phyloP scores from a whole-genome alignment of 2,888 invertebrate genomes.

The Linnaemya tessellans region DNA sequence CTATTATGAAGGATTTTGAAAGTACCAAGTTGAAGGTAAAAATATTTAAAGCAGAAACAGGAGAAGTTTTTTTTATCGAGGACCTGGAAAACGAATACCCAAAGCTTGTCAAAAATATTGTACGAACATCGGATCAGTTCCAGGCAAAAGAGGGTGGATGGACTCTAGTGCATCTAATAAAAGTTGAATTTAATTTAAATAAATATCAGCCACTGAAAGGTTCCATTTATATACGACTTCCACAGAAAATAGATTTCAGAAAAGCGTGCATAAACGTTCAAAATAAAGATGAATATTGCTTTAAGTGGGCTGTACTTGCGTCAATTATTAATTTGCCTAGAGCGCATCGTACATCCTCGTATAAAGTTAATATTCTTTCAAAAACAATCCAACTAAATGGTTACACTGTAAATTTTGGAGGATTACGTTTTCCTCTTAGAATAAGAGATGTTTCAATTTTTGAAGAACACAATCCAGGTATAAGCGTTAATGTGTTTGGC shows the following conservation, averaged over 20 bases:
- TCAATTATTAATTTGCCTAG: background rate
- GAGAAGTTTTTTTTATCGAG: background rate
- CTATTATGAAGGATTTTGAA: background rate
- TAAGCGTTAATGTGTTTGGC: conserved; percentile 49
- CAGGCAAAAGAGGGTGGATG: background rate
- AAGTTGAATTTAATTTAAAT: conserved; percentile 10
- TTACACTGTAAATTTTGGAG: conserved; percentile 6
- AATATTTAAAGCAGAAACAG: conserved; percentile 1
- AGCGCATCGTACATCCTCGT: background rate
- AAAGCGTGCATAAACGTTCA: conserved; percentile 12
- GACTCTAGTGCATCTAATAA: background rate
- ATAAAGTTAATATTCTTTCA: background rate
- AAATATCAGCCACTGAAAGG: conserved; percentile 41
- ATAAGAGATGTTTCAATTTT: conserved; percentile 21
- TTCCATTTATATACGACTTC: conserved; percentile 4
- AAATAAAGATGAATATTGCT: conserved; percentile 21
- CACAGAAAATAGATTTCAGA: background rate
- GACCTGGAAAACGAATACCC: background rate
- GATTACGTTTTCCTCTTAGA: conserved; percentile 25
- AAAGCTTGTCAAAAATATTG: background rate
- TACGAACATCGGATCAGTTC: conserved; percentile 7
- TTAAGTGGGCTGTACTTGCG: conserved; percentile 18
- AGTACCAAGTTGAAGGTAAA: background rate
- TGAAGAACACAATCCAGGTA: conserved; percentile 27
- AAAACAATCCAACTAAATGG: background rate